Evolutionary conservation across 1,140 invertebrate genomes (phyloP).

Genomic region (Pentalonia nigronervosa): DNA sequence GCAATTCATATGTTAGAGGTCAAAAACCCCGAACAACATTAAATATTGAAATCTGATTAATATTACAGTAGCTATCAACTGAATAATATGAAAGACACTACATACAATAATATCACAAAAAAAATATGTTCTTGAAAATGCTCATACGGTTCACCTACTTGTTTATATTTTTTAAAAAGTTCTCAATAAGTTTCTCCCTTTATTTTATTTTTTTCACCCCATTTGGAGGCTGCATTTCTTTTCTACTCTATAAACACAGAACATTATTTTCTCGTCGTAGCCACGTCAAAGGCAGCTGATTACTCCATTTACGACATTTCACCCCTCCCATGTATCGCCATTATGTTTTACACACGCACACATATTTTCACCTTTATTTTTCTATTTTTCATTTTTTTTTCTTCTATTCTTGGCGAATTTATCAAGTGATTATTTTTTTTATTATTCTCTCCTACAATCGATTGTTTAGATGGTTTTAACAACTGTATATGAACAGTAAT

Average conservation of each 20-base stretch:
- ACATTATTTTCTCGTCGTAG: conserved; percentile 30
- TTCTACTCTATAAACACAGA: conserved; percentile 1
- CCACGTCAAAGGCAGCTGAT: neutral
- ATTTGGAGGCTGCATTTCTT: conserved; percentile 1
- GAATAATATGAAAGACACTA: neutral
- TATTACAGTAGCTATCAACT: neutral
- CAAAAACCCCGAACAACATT: neutral
- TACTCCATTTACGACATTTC: conserved; percentile 53
- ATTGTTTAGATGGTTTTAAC: neutral
- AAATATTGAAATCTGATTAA: neutral
- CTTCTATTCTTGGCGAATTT: neutral
- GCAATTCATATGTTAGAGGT: neutral
- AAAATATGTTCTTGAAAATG: neutral
- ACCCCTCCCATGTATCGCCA: neutral
- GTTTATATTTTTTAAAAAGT: conserved; percentile 35
- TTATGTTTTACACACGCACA: conserved; percentile 29
- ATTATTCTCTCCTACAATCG: neutral
- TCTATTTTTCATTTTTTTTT: neutral
- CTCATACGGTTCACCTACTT: neutral
- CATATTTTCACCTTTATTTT: neutral
- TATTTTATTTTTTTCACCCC: conserved; percentile 19
- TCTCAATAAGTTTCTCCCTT: neutral
- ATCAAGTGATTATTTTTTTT: conserved; percentile 25
- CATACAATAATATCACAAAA: neutral
- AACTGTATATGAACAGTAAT: neutral